Base-by-base conservation (phyloP, 2,113 vertebrate species). In the Pithys albifrons region DNA sequence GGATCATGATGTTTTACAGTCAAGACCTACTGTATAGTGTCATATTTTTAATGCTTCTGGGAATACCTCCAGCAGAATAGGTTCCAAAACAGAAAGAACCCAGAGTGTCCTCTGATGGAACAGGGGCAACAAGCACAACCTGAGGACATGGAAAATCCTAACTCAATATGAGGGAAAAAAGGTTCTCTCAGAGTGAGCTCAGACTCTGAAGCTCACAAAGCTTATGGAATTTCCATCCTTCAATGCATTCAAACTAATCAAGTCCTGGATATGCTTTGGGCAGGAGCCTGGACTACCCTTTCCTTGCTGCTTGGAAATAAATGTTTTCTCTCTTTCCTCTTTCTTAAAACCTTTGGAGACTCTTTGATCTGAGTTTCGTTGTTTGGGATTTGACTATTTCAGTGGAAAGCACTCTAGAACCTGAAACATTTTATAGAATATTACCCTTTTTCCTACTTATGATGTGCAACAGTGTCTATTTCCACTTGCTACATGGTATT, bases 21-120 rank as follows among this genome's bases (percentile, higher is more conserved):
- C 72, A 79, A 41, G 25, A 37, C 11, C 19, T 83, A 10, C 28
- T 41, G 1, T 24, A 8, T 18, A 51, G 18, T 33, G 10, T 22
- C 8, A 64, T 58, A 19, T 5, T 41, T 62, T 73, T 16, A 73
- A 19, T 27, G 4, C 5, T 45, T 57, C 33, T 31, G 61, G 33
- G 58, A 67, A 58, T 37, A 13, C 37, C 13, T 58, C 39, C 48
- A 41, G 4, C 7, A 48, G 33, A 33, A 65, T 33, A 46, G 16
- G 22, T 46, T 91, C 31, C 52, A 51, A 64, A 89, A 2, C 12
- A 66, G 51, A 33, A 14, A 39, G 1, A 7, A 22, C 19, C 11
- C 19, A 0, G 0, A 33, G 41, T 10, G 4, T 18, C 27, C 52
- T n/a, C 66, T 24, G 41, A n/a, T n/a, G 27, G 12, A 59, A 43